phyloP scores from a whole-genome alignment of 2,888 invertebrate genomes.

The Pheosia tremula region DNA sequence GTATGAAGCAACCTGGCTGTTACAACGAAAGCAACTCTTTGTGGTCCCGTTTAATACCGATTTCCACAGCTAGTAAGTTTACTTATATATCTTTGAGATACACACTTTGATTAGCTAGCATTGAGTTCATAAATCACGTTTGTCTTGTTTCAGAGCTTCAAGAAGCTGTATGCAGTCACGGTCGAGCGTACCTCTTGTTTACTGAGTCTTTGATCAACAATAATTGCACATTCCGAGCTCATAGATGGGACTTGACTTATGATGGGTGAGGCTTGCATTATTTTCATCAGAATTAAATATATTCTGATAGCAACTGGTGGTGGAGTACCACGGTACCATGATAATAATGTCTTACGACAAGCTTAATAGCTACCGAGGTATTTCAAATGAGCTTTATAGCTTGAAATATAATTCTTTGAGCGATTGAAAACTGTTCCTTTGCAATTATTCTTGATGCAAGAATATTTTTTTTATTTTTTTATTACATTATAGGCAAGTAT shows the following conservation, averaged over 20 bases:
- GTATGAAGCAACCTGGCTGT: slow-evolving; percentile 87
- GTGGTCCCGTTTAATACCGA: slow-evolving; percentile 58
- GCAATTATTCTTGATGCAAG: too few species aligned
- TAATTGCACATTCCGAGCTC: slow-evolving; percentile 83
- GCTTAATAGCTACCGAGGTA: too few species aligned
- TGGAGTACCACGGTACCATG: too few species aligned
- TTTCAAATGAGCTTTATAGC: too few species aligned
- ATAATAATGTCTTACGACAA: too few species aligned
- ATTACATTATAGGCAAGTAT: too few species aligned
- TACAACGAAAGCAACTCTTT: slow-evolving; percentile 53
- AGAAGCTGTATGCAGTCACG: slow-evolving; percentile 86
- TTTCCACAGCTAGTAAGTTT: slow-evolving; percentile 67
- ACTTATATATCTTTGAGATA: background rate
- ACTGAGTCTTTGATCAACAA: slow-evolving; percentile 81
- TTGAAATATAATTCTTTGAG: too few species aligned
- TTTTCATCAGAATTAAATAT: background rate
- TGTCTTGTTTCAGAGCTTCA: slow-evolving; percentile 64
- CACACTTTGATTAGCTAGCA: background rate
- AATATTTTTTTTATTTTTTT: too few species aligned
- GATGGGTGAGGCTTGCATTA: slow-evolving; percentile 56
- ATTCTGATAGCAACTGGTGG: background rate
- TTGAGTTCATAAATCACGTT: background rate
- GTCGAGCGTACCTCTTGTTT: slow-evolving; percentile 84
- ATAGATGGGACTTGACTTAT: slow-evolving; percentile 81
- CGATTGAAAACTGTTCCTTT: too few species aligned